These are phyloP conservation scores for Cydia splendana DNA, from an alignment of 1,140 invertebrate species.

Conservation along the genomic window DNA sequence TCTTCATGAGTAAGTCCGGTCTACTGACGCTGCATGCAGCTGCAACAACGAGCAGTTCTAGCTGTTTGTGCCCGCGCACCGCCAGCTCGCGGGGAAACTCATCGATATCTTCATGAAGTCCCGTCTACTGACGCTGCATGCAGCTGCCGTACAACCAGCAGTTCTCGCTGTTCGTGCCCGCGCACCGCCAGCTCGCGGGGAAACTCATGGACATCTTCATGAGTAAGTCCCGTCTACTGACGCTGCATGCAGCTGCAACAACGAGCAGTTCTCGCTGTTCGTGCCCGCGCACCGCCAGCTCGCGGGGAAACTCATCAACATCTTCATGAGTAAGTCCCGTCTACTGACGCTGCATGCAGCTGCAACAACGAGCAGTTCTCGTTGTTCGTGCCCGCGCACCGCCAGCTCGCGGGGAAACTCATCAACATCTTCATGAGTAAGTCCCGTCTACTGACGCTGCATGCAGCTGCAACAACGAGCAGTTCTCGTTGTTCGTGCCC, in stretches of 20 bases:
- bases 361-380: conserved; percentile 86
- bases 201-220: conserved; percentile 87
- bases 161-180: conserved; percentile 81
- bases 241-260: no score
- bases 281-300: no score
- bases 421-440: conserved; percentile 87
- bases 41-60: no score
- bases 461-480: conserved; percentile 68
- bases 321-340: no score
- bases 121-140: conserved; percentile 61
- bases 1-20: conserved; percentile 82
- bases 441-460: background rate
- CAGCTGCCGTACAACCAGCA: no score
- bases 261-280: no score
- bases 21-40: conserved; percentile 30
- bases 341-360: conserved; percentile 82
- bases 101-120: conserved; percentile 85
- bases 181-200: conserved; percentile 84
- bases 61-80: conserved; percentile 85
- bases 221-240: no score
- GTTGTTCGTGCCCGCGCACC: conserved; percentile 87
- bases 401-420: conserved; percentile 83
- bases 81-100: conserved; percentile 82
- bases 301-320: no score
- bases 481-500: conserved; percentile 89